phyloP scores from a whole-genome alignment of 92 coral and sea anemone genomes.

The Porites cylindrica region DNA sequence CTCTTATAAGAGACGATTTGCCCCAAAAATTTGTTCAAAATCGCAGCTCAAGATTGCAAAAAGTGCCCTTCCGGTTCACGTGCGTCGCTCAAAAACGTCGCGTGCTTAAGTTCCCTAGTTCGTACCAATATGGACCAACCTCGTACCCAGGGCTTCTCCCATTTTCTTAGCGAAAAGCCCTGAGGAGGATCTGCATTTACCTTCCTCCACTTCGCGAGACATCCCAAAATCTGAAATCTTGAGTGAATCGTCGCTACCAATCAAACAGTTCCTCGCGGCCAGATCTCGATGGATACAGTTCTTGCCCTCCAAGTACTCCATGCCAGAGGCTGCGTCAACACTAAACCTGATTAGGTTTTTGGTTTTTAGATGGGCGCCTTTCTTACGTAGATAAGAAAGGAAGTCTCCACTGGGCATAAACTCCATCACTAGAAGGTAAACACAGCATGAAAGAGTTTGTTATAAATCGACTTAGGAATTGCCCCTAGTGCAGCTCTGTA shows the following conservation, averaged over 20 bases:
- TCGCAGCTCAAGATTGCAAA: too few species aligned
- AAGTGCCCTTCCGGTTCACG: too few species aligned
- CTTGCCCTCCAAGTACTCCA: conserved; percentile 89
- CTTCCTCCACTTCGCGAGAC: conserved; percentile 97
- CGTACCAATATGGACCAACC: too few species aligned
- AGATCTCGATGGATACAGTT: conserved; percentile 93
- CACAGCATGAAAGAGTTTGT: neutral
- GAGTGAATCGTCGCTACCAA: conserved; percentile 78
- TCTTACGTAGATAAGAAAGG: conserved; percentile 80
- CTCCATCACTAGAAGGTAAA: conserved; percentile 82
- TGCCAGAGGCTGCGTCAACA: conserved; percentile 88
- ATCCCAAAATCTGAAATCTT: conserved; percentile 99
- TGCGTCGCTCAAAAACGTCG: too few species aligned
- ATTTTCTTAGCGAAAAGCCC: too few species aligned
- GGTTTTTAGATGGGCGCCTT: conserved; percentile 51
- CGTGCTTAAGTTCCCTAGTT: too few species aligned
- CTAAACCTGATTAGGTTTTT: conserved; percentile 72
- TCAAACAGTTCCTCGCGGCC: conserved; percentile 95
- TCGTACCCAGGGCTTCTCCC: too few species aligned
- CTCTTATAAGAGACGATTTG: too few species aligned
- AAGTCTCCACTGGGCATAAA: conserved; percentile 97
- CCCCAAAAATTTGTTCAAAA: too few species aligned
- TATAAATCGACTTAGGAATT: neutral
- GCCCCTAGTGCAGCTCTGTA: neutral
- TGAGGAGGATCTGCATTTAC: conserved; percentile 19